Base-by-base conservation (phyloP, 1,140 invertebrate genomes). In the Ostrea denselamellosa region DNA sequence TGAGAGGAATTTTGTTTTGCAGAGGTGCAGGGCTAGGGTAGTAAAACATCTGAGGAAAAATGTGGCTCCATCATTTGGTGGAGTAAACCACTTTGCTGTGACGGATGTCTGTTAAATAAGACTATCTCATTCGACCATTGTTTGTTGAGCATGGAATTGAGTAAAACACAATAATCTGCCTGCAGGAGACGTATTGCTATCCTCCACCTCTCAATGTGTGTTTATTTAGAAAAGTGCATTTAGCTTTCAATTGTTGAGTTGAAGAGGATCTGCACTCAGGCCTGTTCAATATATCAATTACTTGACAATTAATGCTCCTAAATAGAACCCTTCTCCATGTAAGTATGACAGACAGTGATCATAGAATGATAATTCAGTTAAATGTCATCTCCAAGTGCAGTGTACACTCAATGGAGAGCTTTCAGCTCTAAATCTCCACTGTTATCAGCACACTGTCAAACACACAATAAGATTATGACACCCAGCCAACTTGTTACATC, bases 221-320 rank as follows among this genome's bases (percentile, higher is more conserved):
- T 62, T 17, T n/a, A 19, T 19, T n/a, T 19, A n/a, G n/a, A 62
- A 62, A 62, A 62, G 56, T 62, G 56, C n/a, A 62, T 62, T 62
- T 62, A 62, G 56, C 56, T 77, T 77, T 77, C 28, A 9, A 77
- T 34, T 77, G 68, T 77, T 77, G 22, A 28, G 10, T 17, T 62
- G 56, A 12, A 28, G 68, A 77, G 68, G 28, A 77, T 28, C 22
- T 77, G 68, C 68, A 77, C 68, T 28, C 68, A 77, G 25, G 9
- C 25, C 25, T 34, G 28, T 77, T 77, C 68, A 77, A 77, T 77
- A 77, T 77, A 77, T 77, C 68, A 77, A 77, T 77, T 77, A 77
- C 68, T 12, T 5, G 2, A 77, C 68, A 77, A 77, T 77, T 28
- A 77, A 5, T 77, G 9, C 22, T 28, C 28, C 28, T 77, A 77